A percentile compares a stretch with the other conserved stretches of the same genome.
Evolutionary conservation across 2,113 vertebrate genomes (phyloP).

Genomic region (Pan paniscus): DNA sequence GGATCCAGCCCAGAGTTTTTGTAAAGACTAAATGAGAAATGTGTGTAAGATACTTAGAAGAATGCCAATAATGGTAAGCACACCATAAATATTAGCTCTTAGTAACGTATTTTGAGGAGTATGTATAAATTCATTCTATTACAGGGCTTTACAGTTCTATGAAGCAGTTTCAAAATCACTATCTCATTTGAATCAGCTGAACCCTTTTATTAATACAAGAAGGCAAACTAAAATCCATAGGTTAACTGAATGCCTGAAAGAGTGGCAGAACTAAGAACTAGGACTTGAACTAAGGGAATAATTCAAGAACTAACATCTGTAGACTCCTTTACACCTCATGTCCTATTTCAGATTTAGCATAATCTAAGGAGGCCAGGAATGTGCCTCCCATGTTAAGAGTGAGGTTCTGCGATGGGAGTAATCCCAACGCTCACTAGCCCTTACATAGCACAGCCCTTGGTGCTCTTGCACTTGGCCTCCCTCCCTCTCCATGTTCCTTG

Average conservation of each 20-base stretch:
- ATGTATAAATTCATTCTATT: not conserved
- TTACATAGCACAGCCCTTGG: too few relatives aligned
- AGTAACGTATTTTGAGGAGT: not conserved
- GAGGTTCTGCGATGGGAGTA: not conserved
- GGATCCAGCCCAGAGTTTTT: not conserved
- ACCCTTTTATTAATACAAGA: not conserved
- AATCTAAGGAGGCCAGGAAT: not conserved
- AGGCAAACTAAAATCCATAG: not conserved
- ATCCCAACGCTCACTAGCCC: not conserved
- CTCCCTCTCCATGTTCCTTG: too few relatives aligned
- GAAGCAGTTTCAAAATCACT: not conserved
- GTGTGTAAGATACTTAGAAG: not conserved
- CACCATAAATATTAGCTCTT: not conserved
- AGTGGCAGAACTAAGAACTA: not conserved
- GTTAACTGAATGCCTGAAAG: fast-evolving
- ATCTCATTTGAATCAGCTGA: not conserved
- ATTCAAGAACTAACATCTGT: not conserved
- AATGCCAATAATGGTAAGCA: not conserved
- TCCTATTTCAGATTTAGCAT: not conserved
- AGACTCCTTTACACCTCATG: not conserved
- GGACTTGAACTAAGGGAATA: not conserved
- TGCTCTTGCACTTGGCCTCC: too few relatives aligned
- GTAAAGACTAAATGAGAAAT: not conserved
- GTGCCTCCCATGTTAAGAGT: not conserved
- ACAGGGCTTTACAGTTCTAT: not conserved